Conservation (phyloP, 2,888 invertebrate species). For the Epinotia ramella region DNA sequence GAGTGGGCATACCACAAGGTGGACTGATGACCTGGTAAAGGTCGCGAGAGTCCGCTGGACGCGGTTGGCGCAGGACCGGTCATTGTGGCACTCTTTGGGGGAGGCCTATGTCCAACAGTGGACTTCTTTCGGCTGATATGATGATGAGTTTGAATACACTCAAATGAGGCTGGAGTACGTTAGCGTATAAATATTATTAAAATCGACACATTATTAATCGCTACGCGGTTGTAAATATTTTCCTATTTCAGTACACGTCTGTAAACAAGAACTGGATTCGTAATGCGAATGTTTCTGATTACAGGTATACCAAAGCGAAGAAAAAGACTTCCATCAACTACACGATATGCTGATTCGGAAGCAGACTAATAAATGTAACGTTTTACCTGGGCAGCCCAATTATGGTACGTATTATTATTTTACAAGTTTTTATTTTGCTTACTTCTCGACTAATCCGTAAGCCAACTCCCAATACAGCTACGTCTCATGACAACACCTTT, state of each 20-base stretch:
- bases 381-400: slow-evolving; percentile 92
- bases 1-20: no score
- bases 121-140: no score
- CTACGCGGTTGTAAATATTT: slow-evolving; percentile 1
- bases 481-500: no score
- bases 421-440: no score
- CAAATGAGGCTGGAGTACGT: not conserved
- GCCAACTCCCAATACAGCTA: no score
- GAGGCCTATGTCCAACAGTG: no score
- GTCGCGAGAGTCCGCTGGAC: no score
- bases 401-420: slow-evolving; percentile 85
- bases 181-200: not conserved
- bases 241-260: not conserved
- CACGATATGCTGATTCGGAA: slow-evolving; percentile 95
- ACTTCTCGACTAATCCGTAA: no score
- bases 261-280: not conserved
- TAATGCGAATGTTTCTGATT: slow-evolving; percentile 49
- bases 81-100: no score
- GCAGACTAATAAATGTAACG: slow-evolving; percentile 93
- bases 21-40: no score
- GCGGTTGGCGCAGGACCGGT: no score
- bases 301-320: slow-evolving; percentile 93
- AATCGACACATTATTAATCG: not conserved
- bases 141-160: not conserved
- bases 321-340: slow-evolving; percentile 95